Evolutionary conservation across 2,888 invertebrate species (phyloP).

Genomic region (Agriotes lineatus): DNA sequence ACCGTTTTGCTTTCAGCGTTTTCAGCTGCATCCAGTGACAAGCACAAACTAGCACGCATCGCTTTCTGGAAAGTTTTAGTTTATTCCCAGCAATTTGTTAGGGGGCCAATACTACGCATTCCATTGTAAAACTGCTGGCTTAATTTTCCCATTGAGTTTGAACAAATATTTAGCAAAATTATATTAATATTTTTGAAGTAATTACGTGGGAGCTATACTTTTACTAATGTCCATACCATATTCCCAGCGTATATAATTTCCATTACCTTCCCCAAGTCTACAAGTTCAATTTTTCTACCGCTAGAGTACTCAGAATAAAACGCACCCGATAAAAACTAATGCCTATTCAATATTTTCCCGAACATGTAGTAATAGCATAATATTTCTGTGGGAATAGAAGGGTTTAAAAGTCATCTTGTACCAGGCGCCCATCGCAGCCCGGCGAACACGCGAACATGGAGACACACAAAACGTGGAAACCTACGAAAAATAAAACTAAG

Average conservation of each 20-base stretch:
- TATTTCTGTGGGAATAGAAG: slow-evolving; percentile 32
- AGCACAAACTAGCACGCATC: slow-evolving; percentile 21
- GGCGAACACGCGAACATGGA: slow-evolving; percentile 49
- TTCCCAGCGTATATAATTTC: no score
- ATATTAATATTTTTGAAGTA: no score
- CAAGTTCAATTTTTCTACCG: no score
- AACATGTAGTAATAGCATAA: slow-evolving; percentile 26
- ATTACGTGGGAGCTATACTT: no score
- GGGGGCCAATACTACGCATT: slow-evolving; percentile 8
- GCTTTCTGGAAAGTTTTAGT: slow-evolving; percentile 14
- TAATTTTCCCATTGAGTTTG: not conserved
- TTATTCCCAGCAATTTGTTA: slow-evolving; percentile 10
- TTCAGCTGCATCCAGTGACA: slow-evolving; percentile 20
- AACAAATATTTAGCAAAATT: no score
- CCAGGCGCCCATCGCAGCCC: slow-evolving; percentile 46
- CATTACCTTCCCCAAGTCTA: not conserved
- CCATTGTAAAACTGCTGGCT: not conserved
- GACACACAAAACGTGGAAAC: slow-evolving; percentile 25
- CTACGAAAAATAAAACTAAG: slow-evolving; percentile 23
- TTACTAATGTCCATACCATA: no score
- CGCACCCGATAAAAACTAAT: slow-evolving; percentile 6
- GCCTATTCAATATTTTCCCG: slow-evolving; percentile 9
- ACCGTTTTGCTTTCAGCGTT: slow-evolving; percentile 17
- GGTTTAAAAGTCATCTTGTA: slow-evolving; percentile 43
- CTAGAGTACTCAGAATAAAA: not conserved